Evolutionary conservation across 2,113 vertebrate species (phyloP), one percentile per base, ranked within the genome.

Genomic region (Lophochroa leadbeateri): DNA sequence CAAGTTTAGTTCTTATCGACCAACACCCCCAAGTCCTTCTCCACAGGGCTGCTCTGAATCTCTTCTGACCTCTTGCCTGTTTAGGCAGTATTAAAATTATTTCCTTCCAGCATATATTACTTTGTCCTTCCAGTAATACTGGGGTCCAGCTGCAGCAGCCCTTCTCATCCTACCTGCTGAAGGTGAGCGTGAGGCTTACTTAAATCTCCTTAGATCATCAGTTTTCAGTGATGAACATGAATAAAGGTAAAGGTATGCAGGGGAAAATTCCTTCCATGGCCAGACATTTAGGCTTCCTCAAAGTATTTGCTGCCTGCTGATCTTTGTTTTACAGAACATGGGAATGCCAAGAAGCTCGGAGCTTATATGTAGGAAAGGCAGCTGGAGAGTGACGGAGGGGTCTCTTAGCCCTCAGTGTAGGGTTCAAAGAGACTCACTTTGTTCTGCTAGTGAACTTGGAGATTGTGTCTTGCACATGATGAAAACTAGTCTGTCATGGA

Each of bases 341-440:
- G 79, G 24, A 35, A 46, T 16, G 10, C 29, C 29, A 13, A 29
- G 65, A 31, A 33, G 39, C 7, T 23, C 0, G 0, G 49, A 43
- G 13, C 31, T 82, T 8, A 0, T 2, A 2, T 1, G 4, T 31
- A 50, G 64, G 43, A 44, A 58, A 17, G 64, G 50, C 79, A 28
- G 10, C 17, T 0, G 1, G 52, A 33, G 20, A 23, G 55, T n/a
- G 20, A 13, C 3, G 11, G 19, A 7, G 18, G 18, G 31, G 12
- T 14, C 71, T 41, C 28, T 31, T 35, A 71, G 50, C 31, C 44
- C 43, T 46, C 37, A 1, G 70, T 17, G 14, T 13, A 3, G 61
- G 14, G 11, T 50, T 52, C 63, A 25, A 43, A 33, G 43, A 28
- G 33, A 18, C 33, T 43, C 11, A 4, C n/a, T 35, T 47, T 0